A percentile compares a stretch with the other conserved stretches of the same genome.
phyloP scores from a whole-genome alignment of 2,888 invertebrate species.

The Lepetodrilus schrolli region DNA sequence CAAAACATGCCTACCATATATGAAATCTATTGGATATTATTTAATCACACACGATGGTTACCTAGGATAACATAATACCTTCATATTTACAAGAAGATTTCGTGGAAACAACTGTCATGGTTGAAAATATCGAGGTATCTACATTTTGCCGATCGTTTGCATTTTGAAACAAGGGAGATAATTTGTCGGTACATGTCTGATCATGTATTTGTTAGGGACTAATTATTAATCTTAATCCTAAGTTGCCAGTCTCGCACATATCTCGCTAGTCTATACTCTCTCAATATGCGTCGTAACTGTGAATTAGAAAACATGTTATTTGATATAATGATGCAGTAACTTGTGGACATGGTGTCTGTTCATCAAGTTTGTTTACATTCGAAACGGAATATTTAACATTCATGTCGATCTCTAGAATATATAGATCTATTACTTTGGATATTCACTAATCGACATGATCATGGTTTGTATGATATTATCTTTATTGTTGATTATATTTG shows the following conservation, averaged over 20 bases:
- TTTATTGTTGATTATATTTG: neutral
- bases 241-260: neutral
- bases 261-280: neutral
- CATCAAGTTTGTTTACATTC: slow-evolving; percentile 9
- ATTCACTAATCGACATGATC: neutral
- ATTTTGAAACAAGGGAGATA: slow-evolving; percentile 7
- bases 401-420: neutral
- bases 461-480: neutral
- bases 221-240: neutral
- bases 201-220: slow-evolving; percentile 14
- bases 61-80: neutral
- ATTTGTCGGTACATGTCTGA: slow-evolving; percentile 21
- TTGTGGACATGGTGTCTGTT: neutral
- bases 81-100: neutral
- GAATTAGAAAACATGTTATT: neutral
- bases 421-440: neutral
- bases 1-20: neutral
- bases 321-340: neutral
- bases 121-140: slow-evolving; percentile 13
- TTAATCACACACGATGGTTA: neutral
- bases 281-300: neutral
- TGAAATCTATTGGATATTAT: neutral
- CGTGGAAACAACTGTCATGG: neutral
- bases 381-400: slow-evolving; percentile 5
- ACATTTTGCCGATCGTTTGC: neutral